These are phyloP conservation scores for Pseudorhiza aurosa DNA, from an alignment of 30 jellyfish, hydroid and myxozoan species.

Conservation along the genomic window DNA sequence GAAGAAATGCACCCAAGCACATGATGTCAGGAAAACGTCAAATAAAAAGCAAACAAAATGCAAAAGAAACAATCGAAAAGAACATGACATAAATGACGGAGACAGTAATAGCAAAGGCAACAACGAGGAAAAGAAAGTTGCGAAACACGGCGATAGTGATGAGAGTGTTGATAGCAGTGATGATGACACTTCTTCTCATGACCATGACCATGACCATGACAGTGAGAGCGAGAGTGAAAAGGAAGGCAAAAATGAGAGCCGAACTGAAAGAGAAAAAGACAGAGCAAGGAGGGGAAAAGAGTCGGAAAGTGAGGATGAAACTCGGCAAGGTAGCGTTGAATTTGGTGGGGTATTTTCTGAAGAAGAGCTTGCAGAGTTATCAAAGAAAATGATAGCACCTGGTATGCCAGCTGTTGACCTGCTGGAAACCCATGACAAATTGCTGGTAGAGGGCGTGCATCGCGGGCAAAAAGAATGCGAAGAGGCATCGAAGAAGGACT, in stretches of 20 bases:
- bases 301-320: constrained; percentile 40
- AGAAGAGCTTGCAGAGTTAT: constrained; percentile 24
- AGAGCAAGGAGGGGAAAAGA: not conserved
- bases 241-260: not conserved
- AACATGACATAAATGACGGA: not conserved
- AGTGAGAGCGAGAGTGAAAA: not conserved
- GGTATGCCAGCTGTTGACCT: constrained; percentile 73
- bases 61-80: not conserved
- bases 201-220: not conserved
- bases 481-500: not conserved
- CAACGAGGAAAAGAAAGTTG: not conserved
- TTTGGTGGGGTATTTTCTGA: not conserved
- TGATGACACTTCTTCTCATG: not conserved
- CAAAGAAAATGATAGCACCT: constrained; percentile 32
- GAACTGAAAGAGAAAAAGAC: not conserved
- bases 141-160: not conserved
- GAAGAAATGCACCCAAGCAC: not conserved
- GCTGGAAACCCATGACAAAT: constrained; percentile 14
- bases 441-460: not conserved
- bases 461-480: not conserved
- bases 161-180: not conserved
- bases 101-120: not conserved
- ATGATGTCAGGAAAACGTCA: not conserved
- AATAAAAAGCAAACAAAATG: not conserved
- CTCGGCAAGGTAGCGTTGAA: not conserved